Base-by-base conservation (phyloP, 2,113 vertebrate species). In the Proteles cristata region DNA sequence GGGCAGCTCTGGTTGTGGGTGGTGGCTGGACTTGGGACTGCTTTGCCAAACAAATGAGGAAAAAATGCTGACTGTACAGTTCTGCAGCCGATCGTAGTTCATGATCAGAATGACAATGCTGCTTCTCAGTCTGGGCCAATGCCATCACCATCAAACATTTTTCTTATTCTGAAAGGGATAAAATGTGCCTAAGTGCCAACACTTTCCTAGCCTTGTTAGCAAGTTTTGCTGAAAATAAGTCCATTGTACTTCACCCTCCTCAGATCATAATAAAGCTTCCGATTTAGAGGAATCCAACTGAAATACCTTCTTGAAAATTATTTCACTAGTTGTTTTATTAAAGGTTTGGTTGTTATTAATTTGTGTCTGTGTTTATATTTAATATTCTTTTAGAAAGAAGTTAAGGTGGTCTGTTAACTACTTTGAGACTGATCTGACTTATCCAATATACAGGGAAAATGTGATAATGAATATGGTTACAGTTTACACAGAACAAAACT, bases 261-360 rank as follows among this genome's bases (percentile, higher is more conserved):
- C 11, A 58, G 58, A 63, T 31, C 26, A 17, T 87, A 76, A 81
- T 31, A 55, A 84, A 50, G 16, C 61, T 94, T 95, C 63, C 39
- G 61, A 25, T 58, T 93, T 66, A 61, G 33, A 83, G 12, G 74
- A 79, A 80, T 80, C 8, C 19, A 69, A 15, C n/a, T 28, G 6
- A 96, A 65, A 43, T 43, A n/a, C 25, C 11, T 84, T 81, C 63
- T 80, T 84, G 26, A 55, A 90, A 90, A 90, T 82, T 9, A 80
- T 61, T 90, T 96, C n/a, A 73, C n/a, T 83, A 31, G 12, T 83
- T 48, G 65, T 79, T 83, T 45, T 63, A 68, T 88, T 86, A 96
- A 96, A 84, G 14, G 0, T 7, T 87, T 23, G 1, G 21, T 71
- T 93, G 58, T 26, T 88, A 87, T 11, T 43, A 33, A 71, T 93